Percentiles rank a stretch among this genome's conserved stretches.
These are phyloP conservation scores for Galago senegalensis DNA, from an alignment of 2,797 vertebrate species.

Conservation along the genomic window DNA sequence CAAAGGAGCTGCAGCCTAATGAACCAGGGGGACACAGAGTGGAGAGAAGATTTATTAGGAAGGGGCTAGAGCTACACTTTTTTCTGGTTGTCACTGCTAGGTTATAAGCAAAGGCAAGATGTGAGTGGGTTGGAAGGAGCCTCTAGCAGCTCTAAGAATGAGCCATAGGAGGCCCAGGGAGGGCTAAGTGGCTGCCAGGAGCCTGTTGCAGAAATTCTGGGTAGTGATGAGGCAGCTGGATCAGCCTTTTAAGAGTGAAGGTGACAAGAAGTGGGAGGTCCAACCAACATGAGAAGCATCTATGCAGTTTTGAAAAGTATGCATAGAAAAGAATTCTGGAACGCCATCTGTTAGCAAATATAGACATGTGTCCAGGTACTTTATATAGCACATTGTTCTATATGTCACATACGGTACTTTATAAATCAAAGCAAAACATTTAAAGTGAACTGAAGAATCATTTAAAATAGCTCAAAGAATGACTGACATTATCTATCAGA, in stretches of 20 bases:
- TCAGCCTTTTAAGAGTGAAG: not conserved
- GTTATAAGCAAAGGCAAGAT: not conserved
- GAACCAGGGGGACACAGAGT: not conserved
- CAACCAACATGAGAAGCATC: not conserved
- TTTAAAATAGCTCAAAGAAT: not conserved
- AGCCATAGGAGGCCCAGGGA: not conserved
- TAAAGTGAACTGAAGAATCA: not conserved
- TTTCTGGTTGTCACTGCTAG: not conserved
- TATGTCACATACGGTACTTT: not conserved
- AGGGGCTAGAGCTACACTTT: rapidly evolving
- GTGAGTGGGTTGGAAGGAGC: not conserved
- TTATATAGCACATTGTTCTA: not conserved
- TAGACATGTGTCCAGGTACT: not conserved
- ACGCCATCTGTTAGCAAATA: not conserved
- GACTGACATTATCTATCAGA: too few species aligned
- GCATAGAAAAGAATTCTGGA: not conserved
- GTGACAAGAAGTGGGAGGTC: not conserved
- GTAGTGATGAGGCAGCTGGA: rapidly evolving
- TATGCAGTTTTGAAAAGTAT: not conserved
- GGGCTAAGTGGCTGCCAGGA: not conserved
- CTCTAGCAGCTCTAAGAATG: not conserved
- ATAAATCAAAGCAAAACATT: constrained; percentile 3
- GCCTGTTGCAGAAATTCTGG: not conserved
- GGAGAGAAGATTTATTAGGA: not conserved
- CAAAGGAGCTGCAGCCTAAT: not conserved